Evolutionary conservation across 2,113 vertebrate genomes (phyloP), one percentile per base, ranked within the genome.

Genomic region (Psilopogon haemacephalus): DNA sequence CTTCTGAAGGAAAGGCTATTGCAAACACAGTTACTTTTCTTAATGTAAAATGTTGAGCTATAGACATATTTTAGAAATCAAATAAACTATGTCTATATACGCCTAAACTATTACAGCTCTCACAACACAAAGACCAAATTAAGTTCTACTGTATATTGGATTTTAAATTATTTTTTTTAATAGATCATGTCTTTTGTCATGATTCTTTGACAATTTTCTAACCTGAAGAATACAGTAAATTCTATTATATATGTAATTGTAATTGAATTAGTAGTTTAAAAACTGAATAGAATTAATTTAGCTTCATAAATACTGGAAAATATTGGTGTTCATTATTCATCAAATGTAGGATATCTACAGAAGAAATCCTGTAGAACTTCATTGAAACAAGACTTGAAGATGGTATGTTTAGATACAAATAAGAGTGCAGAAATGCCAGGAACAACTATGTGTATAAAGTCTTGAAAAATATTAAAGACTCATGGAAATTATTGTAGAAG

Each of bases 131-230:
- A 62, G 12, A n/a, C 2, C 2, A 48, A 67, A 35, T 35, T 68
- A 85, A 60, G 3, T 52, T 58, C 27, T 63, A 11, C 11, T 55
- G 5, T 7, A 44, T 16, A 44, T 44, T 44, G 42, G 1, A 70
- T 55, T 77, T 67, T 65, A 5, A 59, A 15, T 35, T 7, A 12
- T 68, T 42, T 67, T 59, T 89, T 20, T 2, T 27, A 67, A 63
- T 19, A 67, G 3, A 26, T 58, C 14, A 42, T 26, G 0, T 0
- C 2, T 9, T 88, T 82, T 71, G 4, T 4, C 13, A 44, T 37
- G 4, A 86, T 62, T 73, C 32, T 74, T 84, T 77, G 30, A 70
- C 30, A 37, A 3, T 67, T 88, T 52, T 81, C 38, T 32, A 77
- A 35, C 35, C 2, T 7, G 3, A 69, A 85, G 37, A 58, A 44